Evolutionary conservation across 2,797 vertebrate species (phyloP).

Genomic region (Anguilla pacifica): DNA sequence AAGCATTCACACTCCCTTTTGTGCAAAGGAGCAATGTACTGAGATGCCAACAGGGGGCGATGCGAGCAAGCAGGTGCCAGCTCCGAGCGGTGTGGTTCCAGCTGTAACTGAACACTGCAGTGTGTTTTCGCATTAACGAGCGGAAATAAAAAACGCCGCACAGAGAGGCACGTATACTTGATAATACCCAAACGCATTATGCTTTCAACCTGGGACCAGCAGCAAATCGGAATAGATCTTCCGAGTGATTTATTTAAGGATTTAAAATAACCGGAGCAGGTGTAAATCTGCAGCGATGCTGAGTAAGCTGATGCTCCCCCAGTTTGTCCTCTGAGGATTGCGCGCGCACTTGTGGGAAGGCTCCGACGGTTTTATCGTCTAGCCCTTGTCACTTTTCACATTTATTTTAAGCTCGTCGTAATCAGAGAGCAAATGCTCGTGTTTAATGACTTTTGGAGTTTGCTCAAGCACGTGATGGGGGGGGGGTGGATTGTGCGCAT

Average conservation of each 20-base stretch:
- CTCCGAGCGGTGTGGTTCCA: neutral
- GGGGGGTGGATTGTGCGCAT: neutral
- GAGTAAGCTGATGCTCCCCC: neutral
- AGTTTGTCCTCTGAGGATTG: neutral
- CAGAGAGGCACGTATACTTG: neutral
- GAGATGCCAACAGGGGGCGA: constrained; percentile 5
- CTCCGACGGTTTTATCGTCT: neutral
- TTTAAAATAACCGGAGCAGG: constrained; percentile 17
- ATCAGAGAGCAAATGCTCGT: neutral
- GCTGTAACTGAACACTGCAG: neutral
- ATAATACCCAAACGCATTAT: neutral
- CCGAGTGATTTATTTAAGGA: constrained; percentile 10
- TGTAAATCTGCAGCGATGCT: neutral
- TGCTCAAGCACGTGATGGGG: neutral
- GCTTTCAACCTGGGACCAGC: neutral
- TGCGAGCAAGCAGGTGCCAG: neutral
- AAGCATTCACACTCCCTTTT: neutral
- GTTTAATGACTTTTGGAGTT: neutral
- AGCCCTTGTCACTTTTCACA: constrained; percentile 2
- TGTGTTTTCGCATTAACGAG: neutral
- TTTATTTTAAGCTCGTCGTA: neutral
- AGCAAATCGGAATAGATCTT: constrained; percentile 1
- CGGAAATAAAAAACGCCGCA: neutral
- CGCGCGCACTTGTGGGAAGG: neutral
- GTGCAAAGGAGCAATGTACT: neutral